Conservation (phyloP, 2,888 invertebrate genomes). For the Apomyelois bistriatella region DNA sequence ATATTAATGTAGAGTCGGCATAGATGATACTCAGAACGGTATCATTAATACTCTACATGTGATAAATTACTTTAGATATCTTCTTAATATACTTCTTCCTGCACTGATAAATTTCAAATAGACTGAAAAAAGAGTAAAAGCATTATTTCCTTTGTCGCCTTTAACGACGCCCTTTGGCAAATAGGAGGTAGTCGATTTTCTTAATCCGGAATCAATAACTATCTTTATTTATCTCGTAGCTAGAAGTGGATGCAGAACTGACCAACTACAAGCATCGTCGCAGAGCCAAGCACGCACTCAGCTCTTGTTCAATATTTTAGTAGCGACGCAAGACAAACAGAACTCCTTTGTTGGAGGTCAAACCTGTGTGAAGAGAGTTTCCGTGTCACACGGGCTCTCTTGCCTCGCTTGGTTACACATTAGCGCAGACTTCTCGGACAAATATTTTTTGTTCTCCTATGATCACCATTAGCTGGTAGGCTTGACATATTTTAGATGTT, state of each 20-base stretch:
- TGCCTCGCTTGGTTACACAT: slow-evolving; percentile 65
- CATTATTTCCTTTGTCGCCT: too few relatives aligned
- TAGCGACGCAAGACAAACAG: slow-evolving; percentile 73
- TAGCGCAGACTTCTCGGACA: slow-evolving; percentile 58
- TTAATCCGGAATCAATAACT: too few relatives aligned
- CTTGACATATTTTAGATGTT: slow-evolving; percentile 53
- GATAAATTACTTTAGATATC: too few relatives aligned
- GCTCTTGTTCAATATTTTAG: slow-evolving; percentile 76
- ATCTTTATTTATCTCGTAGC: slow-evolving; percentile 25
- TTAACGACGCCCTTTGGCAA: too few relatives aligned
- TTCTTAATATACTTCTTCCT: too few relatives aligned
- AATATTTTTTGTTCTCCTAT: slow-evolving; percentile 75
- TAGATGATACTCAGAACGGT: too few relatives aligned
- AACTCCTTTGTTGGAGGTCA: slow-evolving; percentile 77
- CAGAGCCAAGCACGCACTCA: slow-evolving; percentile 60
- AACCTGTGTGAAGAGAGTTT: slow-evolving; percentile 76
- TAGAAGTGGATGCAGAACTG: slow-evolving; percentile 33
- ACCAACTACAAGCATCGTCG: slow-evolving; percentile 42
- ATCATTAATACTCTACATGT: too few relatives aligned
- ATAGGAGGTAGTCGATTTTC: too few relatives aligned
- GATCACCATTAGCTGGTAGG: slow-evolving; percentile 59
- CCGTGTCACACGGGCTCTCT: slow-evolving; percentile 61
- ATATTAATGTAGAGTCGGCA: too few relatives aligned
- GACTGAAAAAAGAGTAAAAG: too few relatives aligned
- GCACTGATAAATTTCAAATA: too few relatives aligned